Conservation (phyloP, 2,113 vertebrate genomes). For the Thymallus thymallus region DNA sequence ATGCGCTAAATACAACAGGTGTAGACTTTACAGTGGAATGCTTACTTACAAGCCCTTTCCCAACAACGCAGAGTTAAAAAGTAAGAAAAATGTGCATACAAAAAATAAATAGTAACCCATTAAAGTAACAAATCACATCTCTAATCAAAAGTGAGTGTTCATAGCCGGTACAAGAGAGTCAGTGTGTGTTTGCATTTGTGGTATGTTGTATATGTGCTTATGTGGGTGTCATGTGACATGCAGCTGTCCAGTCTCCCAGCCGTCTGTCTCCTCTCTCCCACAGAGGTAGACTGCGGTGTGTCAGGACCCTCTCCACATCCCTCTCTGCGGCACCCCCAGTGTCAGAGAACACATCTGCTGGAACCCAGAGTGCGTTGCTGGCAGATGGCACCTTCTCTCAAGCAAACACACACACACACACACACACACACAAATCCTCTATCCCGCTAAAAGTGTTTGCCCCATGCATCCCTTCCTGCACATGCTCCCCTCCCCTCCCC, state of each 20-base stretch:
- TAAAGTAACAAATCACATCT: too few species aligned
- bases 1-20: too few species aligned
- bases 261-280: not conserved
- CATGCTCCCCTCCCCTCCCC: not conserved
- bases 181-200: conserved; percentile 6
- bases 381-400: conserved; percentile 62
- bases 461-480: not conserved
- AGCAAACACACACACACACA: conserved; percentile 3
- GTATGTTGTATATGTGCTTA: conserved; percentile 3
- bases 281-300: not conserved
- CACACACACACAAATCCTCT: conserved; percentile 1
- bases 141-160: not conserved
- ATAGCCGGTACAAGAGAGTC: not conserved
- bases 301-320: not conserved
- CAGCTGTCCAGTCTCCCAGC: not conserved
- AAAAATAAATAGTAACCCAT: too few species aligned
- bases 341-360: conserved; percentile 46
- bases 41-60: too few species aligned
- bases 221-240: conserved; percentile 1
- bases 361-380: conserved; percentile 58
- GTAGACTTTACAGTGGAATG: too few species aligned
- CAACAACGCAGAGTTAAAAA: too few species aligned
- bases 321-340: conserved; percentile 28
- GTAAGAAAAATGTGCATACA: too few species aligned
- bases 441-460: too few species aligned